These are phyloP conservation scores for Hippopotamus amphibius DNA, from an alignment of 2,113 vertebrate species.

Conservation along the genomic window DNA sequence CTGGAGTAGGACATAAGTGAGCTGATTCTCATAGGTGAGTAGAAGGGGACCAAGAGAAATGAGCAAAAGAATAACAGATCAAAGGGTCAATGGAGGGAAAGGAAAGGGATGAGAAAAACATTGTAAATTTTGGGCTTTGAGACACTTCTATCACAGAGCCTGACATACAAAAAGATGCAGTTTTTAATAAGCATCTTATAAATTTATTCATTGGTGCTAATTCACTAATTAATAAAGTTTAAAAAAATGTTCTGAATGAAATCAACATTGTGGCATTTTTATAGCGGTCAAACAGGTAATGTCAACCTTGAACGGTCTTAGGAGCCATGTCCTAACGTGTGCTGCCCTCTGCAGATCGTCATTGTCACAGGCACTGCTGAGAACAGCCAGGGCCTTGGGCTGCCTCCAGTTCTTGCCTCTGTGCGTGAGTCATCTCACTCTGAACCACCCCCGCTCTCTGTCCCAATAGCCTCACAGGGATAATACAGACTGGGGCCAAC, in stretches of 20 bases:
- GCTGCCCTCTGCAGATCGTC: slow-evolving; percentile 39
- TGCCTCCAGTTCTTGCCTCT: rapidly evolving
- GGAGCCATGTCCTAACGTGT: neutral
- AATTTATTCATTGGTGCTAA: neutral
- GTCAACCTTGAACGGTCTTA: neutral
- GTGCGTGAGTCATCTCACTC: rapidly evolving
- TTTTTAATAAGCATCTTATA: neutral
- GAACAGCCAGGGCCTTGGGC: rapidly evolving
- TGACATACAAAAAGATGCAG: no score
- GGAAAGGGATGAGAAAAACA: neutral
- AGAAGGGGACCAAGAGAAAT: neutral
- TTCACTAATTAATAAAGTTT: neutral
- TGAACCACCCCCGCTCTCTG: rapidly evolving
- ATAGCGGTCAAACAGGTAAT: neutral
- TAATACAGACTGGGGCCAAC: neutral
- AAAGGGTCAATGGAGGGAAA: neutral
- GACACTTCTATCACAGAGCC: neutral
- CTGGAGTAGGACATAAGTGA: neutral
- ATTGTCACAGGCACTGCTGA: neutral
- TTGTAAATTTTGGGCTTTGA: neutral
- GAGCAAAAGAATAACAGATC: neutral
- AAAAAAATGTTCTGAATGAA: neutral
- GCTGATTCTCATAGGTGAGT: neutral
- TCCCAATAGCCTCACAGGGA: rapidly evolving
- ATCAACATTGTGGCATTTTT: neutral